Percentiles rank a stretch among this genome's conserved stretches.
Conservation (phyloP, 1,140 invertebrate genomes). For the Dinothrombium tinctorium region DNA sequence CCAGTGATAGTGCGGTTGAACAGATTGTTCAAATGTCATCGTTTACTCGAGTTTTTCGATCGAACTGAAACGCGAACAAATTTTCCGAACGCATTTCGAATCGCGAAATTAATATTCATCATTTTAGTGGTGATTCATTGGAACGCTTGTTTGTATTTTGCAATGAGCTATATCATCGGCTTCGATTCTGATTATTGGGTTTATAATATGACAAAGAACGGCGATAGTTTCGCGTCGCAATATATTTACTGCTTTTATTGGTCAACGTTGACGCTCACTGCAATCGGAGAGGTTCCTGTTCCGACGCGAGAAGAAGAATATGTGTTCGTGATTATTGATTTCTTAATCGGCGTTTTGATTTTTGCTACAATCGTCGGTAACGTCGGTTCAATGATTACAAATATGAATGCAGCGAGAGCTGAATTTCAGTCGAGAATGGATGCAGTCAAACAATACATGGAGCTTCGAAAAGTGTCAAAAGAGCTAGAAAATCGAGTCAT, state of each 20-base stretch:
- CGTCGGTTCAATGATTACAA: slow-evolving; percentile 87
- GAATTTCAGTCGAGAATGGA: slow-evolving; percentile 92
- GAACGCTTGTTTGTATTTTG: slow-evolving; percentile 88
- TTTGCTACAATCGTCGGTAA: slow-evolving; percentile 77
- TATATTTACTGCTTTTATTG: slow-evolving; percentile 81
- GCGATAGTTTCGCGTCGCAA: slow-evolving; percentile 40
- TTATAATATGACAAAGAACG: slow-evolving; percentile 18
- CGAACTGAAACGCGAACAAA: slow-evolving; percentile 76
- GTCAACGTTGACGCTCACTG: slow-evolving; percentile 82
- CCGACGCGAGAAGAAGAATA: slow-evolving; percentile 65
- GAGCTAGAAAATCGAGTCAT: slow-evolving; percentile 72
- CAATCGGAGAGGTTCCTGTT: slow-evolving; percentile 41
- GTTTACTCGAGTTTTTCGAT: slow-evolving; percentile 73
- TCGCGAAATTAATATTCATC: slow-evolving; percentile 43
- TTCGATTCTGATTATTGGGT: slow-evolving; percentile 77
- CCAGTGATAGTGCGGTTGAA: slow-evolving; percentile 62
- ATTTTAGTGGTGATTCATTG: slow-evolving; percentile 86
- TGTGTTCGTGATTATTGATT: slow-evolving; percentile 64
- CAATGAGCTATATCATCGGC: slow-evolving; percentile 66
- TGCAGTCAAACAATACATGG: slow-evolving; percentile 89
- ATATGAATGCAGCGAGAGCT: slow-evolving; percentile 78
- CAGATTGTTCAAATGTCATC: slow-evolving; percentile 47
- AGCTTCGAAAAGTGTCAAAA: slow-evolving; percentile 53
- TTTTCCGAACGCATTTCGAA: slow-evolving; percentile 69
- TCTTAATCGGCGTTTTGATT: slow-evolving; percentile 63